Conservation (phyloP, 2,797 vertebrate genomes). For the Antennarius maculatus region DNA sequence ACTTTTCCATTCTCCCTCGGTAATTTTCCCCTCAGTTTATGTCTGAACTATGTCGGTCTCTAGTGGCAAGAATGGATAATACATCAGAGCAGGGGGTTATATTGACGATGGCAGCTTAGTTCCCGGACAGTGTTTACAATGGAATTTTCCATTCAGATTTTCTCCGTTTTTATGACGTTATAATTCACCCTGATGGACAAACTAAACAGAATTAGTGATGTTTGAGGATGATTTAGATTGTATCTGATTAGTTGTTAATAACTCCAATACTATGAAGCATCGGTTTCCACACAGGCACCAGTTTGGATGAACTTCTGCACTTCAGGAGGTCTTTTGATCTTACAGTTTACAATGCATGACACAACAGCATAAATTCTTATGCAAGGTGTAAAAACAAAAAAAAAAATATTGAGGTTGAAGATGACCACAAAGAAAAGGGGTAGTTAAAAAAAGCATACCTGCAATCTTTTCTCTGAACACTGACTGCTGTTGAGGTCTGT, state of each 20-base stretch:
- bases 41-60: conserved; percentile 60
- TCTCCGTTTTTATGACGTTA: background rate
- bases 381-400: conserved; percentile 28
- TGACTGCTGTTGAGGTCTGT: conserved; percentile 12
- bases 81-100: background rate
- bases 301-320: background rate
- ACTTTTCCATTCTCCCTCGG: conserved; percentile 55
- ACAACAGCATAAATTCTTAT: background rate
- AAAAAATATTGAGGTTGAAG: conserved; percentile 10
- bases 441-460: conserved; percentile 10
- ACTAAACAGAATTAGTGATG: background rate
- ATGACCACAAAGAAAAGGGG: conserved; percentile 7
- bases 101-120: conserved; percentile 2
- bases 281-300: too few species aligned
- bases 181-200: background rate
- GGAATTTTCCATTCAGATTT: conserved; percentile 51
- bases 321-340: background rate
- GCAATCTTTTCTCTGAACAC: conserved; percentile 12
- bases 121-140: conserved; percentile 28
- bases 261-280: too few species aligned
- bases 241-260: background rate
- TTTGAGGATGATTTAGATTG: background rate
- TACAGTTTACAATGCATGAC: conserved; percentile 6
- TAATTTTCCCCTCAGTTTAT: conserved; percentile 49
- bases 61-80: conserved; percentile 61